phyloP scores from a whole-genome alignment of 2,888 invertebrate species.

The Drosophila mimica region DNA sequence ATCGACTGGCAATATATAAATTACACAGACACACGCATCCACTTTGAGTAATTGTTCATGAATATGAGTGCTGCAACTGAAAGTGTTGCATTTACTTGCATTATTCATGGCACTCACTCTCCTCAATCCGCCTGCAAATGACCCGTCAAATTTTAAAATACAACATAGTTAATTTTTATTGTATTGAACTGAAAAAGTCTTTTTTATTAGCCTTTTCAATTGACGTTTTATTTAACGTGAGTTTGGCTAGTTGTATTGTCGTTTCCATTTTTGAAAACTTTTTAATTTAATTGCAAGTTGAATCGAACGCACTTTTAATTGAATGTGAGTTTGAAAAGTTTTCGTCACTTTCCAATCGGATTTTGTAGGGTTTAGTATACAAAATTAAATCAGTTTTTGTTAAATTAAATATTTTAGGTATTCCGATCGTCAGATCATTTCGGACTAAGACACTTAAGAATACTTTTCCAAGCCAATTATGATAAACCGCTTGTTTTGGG shows the following conservation, averaged over 20 bases:
- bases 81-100: slow-evolving; percentile 29
- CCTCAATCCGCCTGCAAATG: slow-evolving; percentile 27
- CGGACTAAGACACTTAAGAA: background rate
- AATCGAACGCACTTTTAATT: slow-evolving; percentile 31
- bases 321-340: slow-evolving; percentile 19
- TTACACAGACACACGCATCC: slow-evolving; percentile 7
- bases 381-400: background rate
- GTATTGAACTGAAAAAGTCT: slow-evolving; percentile 19
- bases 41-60: slow-evolving; percentile 30
- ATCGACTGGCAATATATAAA: slow-evolving; percentile 35
- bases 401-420: background rate
- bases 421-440: too few species aligned
- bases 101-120: slow-evolving; percentile 37
- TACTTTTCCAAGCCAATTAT: background rate
- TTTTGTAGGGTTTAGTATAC: background rate
- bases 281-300: slow-evolving; percentile 36
- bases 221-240: slow-evolving; percentile 32
- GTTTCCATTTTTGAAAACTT: slow-evolving; percentile 17
- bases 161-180: slow-evolving; percentile 49
- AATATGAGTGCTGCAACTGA: slow-evolving; percentile 17
- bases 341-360: slow-evolving; percentile 7
- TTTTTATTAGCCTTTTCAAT: slow-evolving; percentile 23
- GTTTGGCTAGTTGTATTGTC: background rate
- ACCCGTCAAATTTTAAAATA: slow-evolving; percentile 38
- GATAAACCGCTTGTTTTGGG: background rate